Conservation (phyloP, 2,888 invertebrate genomes). For the Diachrysia chrysitis region DNA sequence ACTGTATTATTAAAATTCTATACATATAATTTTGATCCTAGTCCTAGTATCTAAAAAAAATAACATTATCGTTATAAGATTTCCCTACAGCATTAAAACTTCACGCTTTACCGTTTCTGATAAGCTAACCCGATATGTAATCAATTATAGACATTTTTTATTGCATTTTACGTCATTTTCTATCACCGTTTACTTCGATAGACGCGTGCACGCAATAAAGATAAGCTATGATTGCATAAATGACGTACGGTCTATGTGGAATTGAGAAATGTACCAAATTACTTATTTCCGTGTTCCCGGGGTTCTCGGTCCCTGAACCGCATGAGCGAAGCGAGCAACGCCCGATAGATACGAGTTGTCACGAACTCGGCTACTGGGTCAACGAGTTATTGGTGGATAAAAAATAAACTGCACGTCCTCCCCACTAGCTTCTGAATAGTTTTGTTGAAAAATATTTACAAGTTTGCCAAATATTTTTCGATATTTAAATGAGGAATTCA, state of each 20-base stretch:
- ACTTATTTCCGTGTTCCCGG: conserved; percentile 57
- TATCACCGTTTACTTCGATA: conserved; percentile 13
- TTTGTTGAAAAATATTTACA: conserved; percentile 21
- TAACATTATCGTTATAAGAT: background rate
- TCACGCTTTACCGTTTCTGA: background rate
- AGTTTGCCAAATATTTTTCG: conserved; percentile 9
- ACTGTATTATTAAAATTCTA: too few species aligned
- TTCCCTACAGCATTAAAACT: background rate
- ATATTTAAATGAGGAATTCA: conserved; percentile 1
- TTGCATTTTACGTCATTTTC: conserved; percentile 12
- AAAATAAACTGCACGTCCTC: conserved; percentile 50
- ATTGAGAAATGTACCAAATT: conserved; percentile 46
- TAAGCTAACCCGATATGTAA: conserved; percentile 17
- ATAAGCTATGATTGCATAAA: conserved; percentile 27
- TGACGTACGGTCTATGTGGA: conserved; percentile 15
- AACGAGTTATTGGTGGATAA: conserved; percentile 71
- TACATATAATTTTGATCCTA: background rate
- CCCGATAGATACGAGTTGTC: conserved; percentile 75
- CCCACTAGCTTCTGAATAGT: conserved; percentile 40
- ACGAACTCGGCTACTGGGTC: conserved; percentile 84
- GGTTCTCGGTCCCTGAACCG: conserved; percentile 44
- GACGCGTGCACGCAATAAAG: conserved; percentile 7
- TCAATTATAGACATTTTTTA: conserved; percentile 9
- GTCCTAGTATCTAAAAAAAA: background rate
- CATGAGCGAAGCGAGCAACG: conserved; percentile 59